These are phyloP conservation scores for Clarias platycephalus DNA, from an alignment of 2,797 vertebrate genomes.

Conservation along the genomic window DNA sequence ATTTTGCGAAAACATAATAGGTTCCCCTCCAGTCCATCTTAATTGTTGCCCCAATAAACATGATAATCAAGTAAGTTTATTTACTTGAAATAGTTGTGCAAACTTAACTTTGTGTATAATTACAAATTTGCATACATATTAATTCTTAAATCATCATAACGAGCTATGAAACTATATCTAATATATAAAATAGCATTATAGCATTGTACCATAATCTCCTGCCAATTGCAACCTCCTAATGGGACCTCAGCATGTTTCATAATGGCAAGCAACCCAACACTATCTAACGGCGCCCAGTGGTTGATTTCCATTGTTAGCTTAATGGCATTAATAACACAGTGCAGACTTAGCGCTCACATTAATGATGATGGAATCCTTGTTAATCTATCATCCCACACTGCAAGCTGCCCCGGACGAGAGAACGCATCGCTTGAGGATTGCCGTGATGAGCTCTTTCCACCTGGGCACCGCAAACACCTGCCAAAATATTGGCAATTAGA, in stretches of 20 bases:
- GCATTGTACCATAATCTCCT: background rate
- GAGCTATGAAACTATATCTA: background rate
- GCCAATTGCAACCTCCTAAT: conserved; percentile 22
- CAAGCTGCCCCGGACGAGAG: conserved; percentile 67
- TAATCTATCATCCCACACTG: conserved; percentile 66
- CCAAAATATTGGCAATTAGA: conserved; percentile 99
- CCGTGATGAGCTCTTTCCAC: conserved; percentile 86
- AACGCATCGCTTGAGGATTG: conserved; percentile 81
- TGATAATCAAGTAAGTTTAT: background rate
- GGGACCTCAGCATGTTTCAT: conserved; percentile 18
- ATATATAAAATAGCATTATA: conserved; percentile 4
- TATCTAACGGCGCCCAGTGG: conserved; percentile 32
- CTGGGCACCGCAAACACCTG: conserved; percentile 96
- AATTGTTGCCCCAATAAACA: background rate
- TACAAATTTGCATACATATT: background rate
- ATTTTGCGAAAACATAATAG: background rate
- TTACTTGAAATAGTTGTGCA: background rate
- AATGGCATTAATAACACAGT: conserved; percentile 44
- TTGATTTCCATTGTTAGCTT: conserved; percentile 41
- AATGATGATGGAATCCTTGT: conserved; percentile 55
- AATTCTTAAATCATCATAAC: background rate
- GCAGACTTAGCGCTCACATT: conserved; percentile 40
- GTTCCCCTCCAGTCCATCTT: background rate
- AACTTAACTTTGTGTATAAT: background rate
- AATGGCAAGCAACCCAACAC: conserved; percentile 18